phyloP scores from a whole-genome alignment of 2,797 vertebrate species.

The Dendrocincla fuliginosa region DNA sequence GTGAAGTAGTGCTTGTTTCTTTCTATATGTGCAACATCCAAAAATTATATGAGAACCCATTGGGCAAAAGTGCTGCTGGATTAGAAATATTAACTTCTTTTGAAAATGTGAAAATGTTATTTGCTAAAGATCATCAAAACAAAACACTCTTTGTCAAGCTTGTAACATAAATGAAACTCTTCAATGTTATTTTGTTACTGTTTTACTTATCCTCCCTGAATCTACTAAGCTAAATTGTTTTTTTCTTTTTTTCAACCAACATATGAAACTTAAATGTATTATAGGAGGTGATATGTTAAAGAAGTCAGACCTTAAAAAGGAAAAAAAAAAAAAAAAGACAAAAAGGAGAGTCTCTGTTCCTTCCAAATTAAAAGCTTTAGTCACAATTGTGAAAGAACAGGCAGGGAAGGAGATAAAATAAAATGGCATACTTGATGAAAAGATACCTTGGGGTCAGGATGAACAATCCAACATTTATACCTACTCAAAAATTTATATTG shows the following conservation, averaged over 20 bases:
- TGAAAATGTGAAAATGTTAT: not conserved
- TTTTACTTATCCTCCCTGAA: not conserved
- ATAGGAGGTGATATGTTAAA: not conserved
- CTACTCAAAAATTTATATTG: not conserved
- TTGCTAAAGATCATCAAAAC: not conserved
- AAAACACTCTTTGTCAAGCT: not conserved
- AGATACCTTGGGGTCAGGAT: not conserved
- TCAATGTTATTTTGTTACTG: not conserved
- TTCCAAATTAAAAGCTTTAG: not conserved
- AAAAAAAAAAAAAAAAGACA: fast-evolving
- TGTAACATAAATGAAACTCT: not conserved
- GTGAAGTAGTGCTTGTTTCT: not conserved
- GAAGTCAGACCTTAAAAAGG: not conserved
- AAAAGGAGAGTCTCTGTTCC: not conserved
- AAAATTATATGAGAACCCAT: not conserved
- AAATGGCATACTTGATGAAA: not conserved
- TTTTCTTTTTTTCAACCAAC: not conserved
- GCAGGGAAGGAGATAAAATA: not conserved
- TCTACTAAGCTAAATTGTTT: not conserved
- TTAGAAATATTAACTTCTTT: not conserved
- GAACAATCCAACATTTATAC: not conserved
- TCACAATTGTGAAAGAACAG: not conserved
- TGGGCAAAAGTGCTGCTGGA: not conserved
- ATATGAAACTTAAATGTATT: not conserved
- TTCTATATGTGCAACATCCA: not conserved